These are phyloP conservation scores for Nothocercus julius DNA, from an alignment of 2,113 vertebrate genomes.

Conservation along the genomic window DNA sequence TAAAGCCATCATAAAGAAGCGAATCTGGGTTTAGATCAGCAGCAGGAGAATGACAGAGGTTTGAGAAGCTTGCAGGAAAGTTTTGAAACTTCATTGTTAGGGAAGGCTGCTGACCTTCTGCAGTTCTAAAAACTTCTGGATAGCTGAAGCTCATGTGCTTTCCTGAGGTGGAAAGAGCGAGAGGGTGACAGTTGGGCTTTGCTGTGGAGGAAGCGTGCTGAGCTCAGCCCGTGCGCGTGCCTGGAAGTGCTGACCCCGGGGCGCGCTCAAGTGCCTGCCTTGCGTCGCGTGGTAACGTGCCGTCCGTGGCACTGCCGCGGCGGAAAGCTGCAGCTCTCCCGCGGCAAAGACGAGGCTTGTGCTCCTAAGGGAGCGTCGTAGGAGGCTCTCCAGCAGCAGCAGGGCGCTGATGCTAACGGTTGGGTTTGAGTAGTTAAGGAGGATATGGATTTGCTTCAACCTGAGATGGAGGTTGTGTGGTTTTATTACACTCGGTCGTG, in stretches of 20 bases:
- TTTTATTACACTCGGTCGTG: background rate
- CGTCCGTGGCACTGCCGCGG: background rate
- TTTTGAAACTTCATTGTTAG: background rate
- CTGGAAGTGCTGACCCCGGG: slow-evolving; percentile 46
- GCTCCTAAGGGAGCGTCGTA: background rate
- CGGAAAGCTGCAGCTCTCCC: background rate
- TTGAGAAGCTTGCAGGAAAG: background rate
- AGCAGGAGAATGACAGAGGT: background rate
- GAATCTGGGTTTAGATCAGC: background rate
- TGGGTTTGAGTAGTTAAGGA: background rate
- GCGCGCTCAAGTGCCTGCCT: background rate
- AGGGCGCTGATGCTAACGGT: background rate
- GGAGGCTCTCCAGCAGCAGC: background rate
- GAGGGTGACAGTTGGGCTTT: background rate
- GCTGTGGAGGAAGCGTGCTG: background rate
- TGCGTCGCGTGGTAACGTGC: background rate
- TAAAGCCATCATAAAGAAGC: background rate
- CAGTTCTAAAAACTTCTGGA: background rate
- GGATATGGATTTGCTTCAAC: background rate
- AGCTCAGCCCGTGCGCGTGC: slow-evolving; percentile 4
- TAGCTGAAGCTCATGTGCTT: background rate
- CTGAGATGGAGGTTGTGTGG: background rate
- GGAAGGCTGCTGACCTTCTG: background rate
- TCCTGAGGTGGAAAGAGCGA: background rate
- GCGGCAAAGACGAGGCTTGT: background rate